Percentiles rank a stretch among this genome's conserved stretches.
Conservation (phyloP, 2,888 invertebrate species). For the Rhamphomyia laevipes region DNA sequence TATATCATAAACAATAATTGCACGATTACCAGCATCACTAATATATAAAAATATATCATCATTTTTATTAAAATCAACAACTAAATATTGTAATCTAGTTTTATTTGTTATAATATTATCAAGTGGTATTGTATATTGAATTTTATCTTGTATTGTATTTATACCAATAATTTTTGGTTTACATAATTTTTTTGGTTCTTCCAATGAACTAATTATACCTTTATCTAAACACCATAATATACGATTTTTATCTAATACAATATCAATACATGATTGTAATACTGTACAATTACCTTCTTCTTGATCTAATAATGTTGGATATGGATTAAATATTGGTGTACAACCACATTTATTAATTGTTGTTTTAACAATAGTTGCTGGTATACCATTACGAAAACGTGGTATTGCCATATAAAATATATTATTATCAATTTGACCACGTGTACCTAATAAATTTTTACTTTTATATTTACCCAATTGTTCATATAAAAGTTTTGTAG, state of each 20-base stretch:
- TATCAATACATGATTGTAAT: conserved; percentile 59
- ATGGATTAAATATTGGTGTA: conserved; percentile 43
- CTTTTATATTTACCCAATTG: conserved; percentile 44
- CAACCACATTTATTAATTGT: conserved; percentile 39
- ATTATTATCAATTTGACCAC: conserved; percentile 45
- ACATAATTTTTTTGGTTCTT: conserved; percentile 50
- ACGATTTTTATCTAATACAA: conserved; percentile 48
- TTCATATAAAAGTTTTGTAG: conserved; percentile 45
- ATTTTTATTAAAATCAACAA: conserved; percentile 51
- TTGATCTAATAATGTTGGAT: conserved; percentile 51
- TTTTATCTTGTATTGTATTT: conserved; percentile 45
- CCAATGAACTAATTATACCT: conserved; percentile 56
- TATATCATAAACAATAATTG: conserved; percentile 56
- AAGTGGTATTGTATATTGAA: conserved; percentile 50
- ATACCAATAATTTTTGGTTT: conserved; percentile 57
- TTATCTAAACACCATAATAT: conserved; percentile 62
- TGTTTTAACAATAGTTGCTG: conserved; percentile 51
- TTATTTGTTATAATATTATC: conserved; percentile 44
- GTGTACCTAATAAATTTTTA: conserved; percentile 48
- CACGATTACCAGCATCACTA: conserved; percentile 56
- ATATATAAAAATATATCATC: conserved; percentile 50
- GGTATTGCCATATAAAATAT: conserved; percentile 46
- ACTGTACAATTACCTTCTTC: conserved; percentile 50
- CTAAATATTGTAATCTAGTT: conserved; percentile 56
- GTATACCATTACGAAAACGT: conserved; percentile 49